Base-by-base conservation (phyloP, 2,113 vertebrate genomes). In the Pimephales promelas region DNA sequence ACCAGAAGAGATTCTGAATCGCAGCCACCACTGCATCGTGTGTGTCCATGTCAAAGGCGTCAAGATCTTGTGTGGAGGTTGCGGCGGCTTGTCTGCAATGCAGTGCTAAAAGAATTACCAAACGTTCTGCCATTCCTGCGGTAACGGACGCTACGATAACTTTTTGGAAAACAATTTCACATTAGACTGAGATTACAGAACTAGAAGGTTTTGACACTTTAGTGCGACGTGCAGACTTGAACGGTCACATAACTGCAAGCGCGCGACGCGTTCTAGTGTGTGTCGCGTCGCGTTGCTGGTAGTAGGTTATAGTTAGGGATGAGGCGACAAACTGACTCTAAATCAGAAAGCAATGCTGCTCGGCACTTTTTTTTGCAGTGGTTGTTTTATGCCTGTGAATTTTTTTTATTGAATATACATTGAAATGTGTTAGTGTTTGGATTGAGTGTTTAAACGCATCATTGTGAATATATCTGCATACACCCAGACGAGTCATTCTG, bases 21-120 rank as follows among this genome's bases (percentile, higher is more conserved):
- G 18, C 16, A 9, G 40, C 40, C 7, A 40, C 36, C 59, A 34
- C 75, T 10, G 54, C 9, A 43, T 7, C 24, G 18, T 14, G 59
- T 14, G 59, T 49, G 45, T 49, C 18, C 77, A 18, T 52, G 40
- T 49, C 2, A 31, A 52, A 22, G 14, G 40, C 24, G 10, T 49
- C 10, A 14, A 31, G 26, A 34, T 68, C 5, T 4, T 56, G 18
- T 43, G 36, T 78, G 70, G 66, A 18, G 36, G 75, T 43, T 70
- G 79, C 61, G 43, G 62, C 26, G 26, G 78, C 16, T 36, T 11
- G 68, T 49, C 76, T 85, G 84, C 78, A 80, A 80, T 76, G 84
- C 61, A 62, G 72, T 79, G 73, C 62, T 81, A 64, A 70, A 47
- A 80, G 16, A 31, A 68, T 54, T 36, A 81, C 43, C 59, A 31